Evolutionary conservation across 2,113 vertebrate species (phyloP).

Genomic region (Hydrolagus affinis): DNA sequence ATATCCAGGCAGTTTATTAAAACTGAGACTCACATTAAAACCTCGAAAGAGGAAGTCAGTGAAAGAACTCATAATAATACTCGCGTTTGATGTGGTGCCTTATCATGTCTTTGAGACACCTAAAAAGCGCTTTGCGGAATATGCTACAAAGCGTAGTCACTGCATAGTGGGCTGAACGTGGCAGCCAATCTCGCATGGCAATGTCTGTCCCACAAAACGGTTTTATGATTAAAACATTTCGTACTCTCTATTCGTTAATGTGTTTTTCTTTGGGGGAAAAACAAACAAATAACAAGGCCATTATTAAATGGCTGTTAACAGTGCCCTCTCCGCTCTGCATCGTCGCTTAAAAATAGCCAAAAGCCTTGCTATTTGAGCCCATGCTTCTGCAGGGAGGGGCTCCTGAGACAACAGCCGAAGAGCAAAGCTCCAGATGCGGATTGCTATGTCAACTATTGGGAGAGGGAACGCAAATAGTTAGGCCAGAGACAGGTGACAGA

Average conservation of each 20-base stretch:
- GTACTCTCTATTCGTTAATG: not conserved
- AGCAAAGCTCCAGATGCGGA: conserved; percentile 20
- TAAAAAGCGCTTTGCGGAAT: no score
- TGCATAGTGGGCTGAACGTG: no score
- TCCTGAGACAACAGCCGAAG: conserved; percentile 26
- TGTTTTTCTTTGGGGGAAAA: no score
- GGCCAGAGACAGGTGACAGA: conserved; percentile 28
- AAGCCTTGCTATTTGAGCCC: conserved; percentile 3
- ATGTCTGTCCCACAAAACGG: not conserved
- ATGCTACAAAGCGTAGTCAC: no score
- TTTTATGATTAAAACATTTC: not conserved
- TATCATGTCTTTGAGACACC: no score
- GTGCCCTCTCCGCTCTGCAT: conserved; percentile 15
- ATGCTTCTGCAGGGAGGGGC: conserved; percentile 10
- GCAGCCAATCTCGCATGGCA: no score
- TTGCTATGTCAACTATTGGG: conserved; percentile 29
- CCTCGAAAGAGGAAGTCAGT: no score
- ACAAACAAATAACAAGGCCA: not conserved
- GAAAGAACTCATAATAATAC: no score
- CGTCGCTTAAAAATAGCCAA: conserved; percentile 28
- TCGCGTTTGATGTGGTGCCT: no score
- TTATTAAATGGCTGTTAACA: conserved; percentile 22
- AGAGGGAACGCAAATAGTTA: conserved; percentile 29
- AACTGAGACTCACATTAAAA: no score
- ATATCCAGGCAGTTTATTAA: no score